These are phyloP conservation scores for Sebastes steindachneri DNA, from an alignment of 2,797 vertebrate genomes.

Conservation along the genomic window DNA sequence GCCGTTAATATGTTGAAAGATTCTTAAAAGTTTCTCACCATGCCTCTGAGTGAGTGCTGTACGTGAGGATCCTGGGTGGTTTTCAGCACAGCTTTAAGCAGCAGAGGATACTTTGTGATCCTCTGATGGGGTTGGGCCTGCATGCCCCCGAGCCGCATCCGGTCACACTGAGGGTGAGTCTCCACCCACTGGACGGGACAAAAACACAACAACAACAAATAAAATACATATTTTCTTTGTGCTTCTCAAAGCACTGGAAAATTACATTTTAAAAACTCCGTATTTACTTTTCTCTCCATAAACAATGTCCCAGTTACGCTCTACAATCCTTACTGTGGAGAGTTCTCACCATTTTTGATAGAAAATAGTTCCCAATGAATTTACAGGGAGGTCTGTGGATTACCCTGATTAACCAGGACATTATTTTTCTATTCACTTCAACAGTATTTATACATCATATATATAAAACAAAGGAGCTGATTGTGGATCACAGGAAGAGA, in stretches of 20 bases:
- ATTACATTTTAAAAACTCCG: neutral
- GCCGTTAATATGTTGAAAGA: neutral
- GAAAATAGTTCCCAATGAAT: neutral
- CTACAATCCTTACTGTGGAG: neutral
- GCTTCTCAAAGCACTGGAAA: neutral
- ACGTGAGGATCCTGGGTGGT: constrained; percentile 70
- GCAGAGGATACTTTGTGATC: constrained; percentile 89
- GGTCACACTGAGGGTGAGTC: constrained; percentile 81
- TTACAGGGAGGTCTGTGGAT: neutral
- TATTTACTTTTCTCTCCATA: neutral
- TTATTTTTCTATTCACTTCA: neutral
- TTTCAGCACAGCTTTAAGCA: constrained; percentile 87
- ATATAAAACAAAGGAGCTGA: too few relatives aligned
- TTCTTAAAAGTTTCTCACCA: constrained; percentile 72
- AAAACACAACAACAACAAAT: neutral
- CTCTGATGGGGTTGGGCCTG: constrained; percentile 90
- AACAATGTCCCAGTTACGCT: neutral
- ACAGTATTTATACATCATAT: neutral
- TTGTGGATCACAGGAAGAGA: too few relatives aligned
- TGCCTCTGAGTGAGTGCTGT: constrained; percentile 72
- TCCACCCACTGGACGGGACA: constrained; percentile 85
- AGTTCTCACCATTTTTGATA: neutral
- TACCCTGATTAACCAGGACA: neutral
- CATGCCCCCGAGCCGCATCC: constrained; percentile 88
- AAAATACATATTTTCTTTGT: neutral